Evolutionary conservation across 2,888 invertebrate genomes (phyloP), one percentile per base, ranked within the genome.

Genomic region (Lepas anatifera): DNA sequence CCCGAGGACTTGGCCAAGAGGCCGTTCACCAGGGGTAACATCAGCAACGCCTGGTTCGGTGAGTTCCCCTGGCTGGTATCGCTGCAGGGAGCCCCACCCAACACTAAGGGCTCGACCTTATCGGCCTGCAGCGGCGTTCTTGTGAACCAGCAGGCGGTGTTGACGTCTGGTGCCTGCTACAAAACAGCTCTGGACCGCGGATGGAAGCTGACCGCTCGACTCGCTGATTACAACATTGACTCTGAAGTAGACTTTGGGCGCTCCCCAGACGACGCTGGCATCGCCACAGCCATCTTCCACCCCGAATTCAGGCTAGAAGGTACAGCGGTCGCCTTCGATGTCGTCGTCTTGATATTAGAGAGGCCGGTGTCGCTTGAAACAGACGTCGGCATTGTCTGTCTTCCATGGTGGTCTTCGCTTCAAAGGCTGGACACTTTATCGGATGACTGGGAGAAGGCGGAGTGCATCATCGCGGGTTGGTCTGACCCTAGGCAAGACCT

Each of bases 61-160:
- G 58, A 58, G 58, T 58, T 58, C 35, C 58, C 58, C 18, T 58
- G 58, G 58, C 58, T 58, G 58, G 58, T 22, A 35, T 32, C 58
- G 32, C 18, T 58, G 58, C 58, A 22, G 22, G 58, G 32, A 4
- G 35, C 58, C 3, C 22, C 58, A 11, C 22, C 58, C 18, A 32
- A 13, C 3, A 27, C 29, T 16, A 3, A 2, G 29, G 52, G 35
- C 58, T 32, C 32, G 1, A 29, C 58, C 7, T 7, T 22, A 22
- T 22, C 58, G 1, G 13, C 22, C 32, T 58, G 58, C 58, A 22
- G 32, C 7, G 58, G 58, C 35, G 32, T 35, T 18, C 32, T 58
- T 18, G 58, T 58, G 22, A 29, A 58, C 58, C 58, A 13, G 58
- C 32, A 35, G 22, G 58, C 22, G 18, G 58, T 58, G 32, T 35